Percentiles rank a stretch among this genome's conserved stretches.
Evolutionary conservation across 2,113 vertebrate genomes (phyloP).

Genomic region (Todiramphus saurophagus): DNA sequence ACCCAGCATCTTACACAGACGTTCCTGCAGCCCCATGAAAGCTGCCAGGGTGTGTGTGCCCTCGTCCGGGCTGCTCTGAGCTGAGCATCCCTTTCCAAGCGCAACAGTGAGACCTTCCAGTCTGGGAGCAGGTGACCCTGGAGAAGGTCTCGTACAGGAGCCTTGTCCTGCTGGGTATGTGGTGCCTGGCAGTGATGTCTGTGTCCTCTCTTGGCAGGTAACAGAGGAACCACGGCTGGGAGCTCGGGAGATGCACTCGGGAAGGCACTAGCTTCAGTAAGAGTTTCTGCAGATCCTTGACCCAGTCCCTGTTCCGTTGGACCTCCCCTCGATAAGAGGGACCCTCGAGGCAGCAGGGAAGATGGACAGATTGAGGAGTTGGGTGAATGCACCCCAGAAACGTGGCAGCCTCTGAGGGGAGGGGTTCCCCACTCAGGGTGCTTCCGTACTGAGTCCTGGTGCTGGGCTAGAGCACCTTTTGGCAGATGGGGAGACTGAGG

Average conservation of each 20-base stretch:
- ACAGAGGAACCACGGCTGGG: conserved; percentile 86
- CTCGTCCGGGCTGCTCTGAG: rapidly evolving
- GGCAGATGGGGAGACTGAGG: background rate
- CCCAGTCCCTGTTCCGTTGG: rapidly evolving
- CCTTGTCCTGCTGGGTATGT: background rate
- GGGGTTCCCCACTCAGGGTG: rapidly evolving
- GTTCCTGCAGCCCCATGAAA: background rate
- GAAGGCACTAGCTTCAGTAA: conserved; percentile 97
- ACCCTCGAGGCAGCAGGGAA: background rate
- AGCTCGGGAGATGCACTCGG: conserved; percentile 98
- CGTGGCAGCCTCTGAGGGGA: background rate
- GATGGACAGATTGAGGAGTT: background rate
- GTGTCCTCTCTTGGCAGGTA: conserved; percentile 72
- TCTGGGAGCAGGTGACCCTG: background rate
- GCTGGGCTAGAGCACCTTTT: background rate
- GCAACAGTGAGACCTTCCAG: background rate
- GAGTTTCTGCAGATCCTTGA: background rate
- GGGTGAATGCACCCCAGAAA: background rate
- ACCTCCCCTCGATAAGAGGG: background rate
- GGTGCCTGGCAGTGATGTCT: background rate
- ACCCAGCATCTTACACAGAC: rapidly evolving
- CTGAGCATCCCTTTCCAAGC: background rate
- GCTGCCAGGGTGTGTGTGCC: rapidly evolving
- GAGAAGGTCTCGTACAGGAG: rapidly evolving
- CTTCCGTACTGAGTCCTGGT: background rate